A percentile compares a stretch with the other conserved stretches of the same genome.
Conservation (phyloP, 2,888 invertebrate genomes). For the Agonopterix arenella region DNA sequence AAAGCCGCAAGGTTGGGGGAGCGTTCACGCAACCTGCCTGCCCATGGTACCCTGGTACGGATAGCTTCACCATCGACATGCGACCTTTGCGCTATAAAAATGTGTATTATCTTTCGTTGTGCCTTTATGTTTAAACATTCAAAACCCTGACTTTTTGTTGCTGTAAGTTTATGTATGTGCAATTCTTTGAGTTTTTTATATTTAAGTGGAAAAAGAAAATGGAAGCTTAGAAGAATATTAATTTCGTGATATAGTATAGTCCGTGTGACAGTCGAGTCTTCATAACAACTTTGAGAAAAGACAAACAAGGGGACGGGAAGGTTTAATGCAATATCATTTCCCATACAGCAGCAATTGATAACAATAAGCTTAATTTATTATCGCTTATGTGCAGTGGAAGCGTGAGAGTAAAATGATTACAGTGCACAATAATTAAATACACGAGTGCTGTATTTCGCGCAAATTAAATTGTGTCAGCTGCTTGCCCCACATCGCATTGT, state of each 20-base stretch:
- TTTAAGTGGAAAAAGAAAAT: too few species aligned
- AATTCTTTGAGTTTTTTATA: too few species aligned
- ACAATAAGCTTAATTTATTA: slow-evolving; percentile 7
- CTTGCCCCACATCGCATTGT: slow-evolving; percentile 72
- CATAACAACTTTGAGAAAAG: too few species aligned
- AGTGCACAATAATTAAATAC: slow-evolving; percentile 37
- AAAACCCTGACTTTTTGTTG: too few species aligned
- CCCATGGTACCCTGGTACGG: slow-evolving; percentile 58
- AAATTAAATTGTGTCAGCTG: slow-evolving; percentile 73
- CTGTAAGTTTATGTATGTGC: too few species aligned
- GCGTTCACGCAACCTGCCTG: slow-evolving; percentile 53
- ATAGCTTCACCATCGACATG: slow-evolving; percentile 50
- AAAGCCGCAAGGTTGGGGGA: slow-evolving; percentile 21
- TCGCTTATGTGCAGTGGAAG: slow-evolving; percentile 35
- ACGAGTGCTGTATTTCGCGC: slow-evolving; percentile 45
- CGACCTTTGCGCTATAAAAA: slow-evolving; percentile 55
- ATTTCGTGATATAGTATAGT: too few species aligned
- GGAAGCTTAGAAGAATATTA: too few species aligned
- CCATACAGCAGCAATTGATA: slow-evolving; percentile 2
- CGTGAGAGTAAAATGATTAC: slow-evolving; percentile 49
- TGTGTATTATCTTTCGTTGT: slow-evolving; percentile 10
- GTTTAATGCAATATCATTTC: slow-evolving; percentile 3
- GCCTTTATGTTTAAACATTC: too few species aligned
- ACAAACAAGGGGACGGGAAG: background rate
- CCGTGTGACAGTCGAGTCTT: too few species aligned